Evolutionary conservation across 2,113 vertebrate genomes (phyloP).

Genomic region (Pollachius pollachius): DNA sequence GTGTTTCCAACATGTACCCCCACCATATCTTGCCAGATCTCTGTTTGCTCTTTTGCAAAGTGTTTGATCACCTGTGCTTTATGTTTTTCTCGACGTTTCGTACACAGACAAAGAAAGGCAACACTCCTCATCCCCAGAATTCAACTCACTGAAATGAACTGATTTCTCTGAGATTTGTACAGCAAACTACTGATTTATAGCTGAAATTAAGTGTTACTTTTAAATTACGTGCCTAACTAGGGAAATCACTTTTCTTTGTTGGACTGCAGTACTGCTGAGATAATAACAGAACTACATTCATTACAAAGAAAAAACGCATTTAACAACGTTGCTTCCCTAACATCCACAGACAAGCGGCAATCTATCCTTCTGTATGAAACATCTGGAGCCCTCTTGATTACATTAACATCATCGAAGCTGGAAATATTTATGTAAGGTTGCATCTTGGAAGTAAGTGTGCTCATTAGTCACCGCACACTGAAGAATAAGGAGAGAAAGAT

Average conservation of each 20-base stretch:
- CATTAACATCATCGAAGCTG: slow-evolving; percentile 37
- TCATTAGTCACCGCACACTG: slow-evolving; percentile 26
- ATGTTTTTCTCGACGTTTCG: slow-evolving; percentile 52
- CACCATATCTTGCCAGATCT: slow-evolving; percentile 23
- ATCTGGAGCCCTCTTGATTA: slow-evolving; percentile 45
- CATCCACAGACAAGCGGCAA: too few relatives aligned
- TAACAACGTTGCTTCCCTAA: too few relatives aligned
- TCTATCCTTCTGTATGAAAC: slow-evolving; percentile 22
- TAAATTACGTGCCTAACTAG: too few relatives aligned
- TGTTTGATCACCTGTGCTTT: slow-evolving; percentile 63
- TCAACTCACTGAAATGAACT: too few relatives aligned
- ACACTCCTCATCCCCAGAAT: slow-evolving; percentile 15
- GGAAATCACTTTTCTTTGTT: too few relatives aligned
- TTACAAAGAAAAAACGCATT: too few relatives aligned
- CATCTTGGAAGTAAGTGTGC: slow-evolving; percentile 23
- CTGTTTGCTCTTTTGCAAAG: slow-evolving; percentile 47
- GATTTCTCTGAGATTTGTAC: too few relatives aligned
- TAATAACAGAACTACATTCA: too few relatives aligned
- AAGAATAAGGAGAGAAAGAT: slow-evolving; percentile 3
- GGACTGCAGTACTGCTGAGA: too few relatives aligned
- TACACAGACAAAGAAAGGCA: slow-evolving; percentile 45
- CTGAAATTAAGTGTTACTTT: too few relatives aligned
- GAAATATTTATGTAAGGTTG: slow-evolving; percentile 45
- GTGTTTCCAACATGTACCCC: slow-evolving; percentile 28
- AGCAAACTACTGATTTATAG: too few relatives aligned